Conservation (phyloP, 2,797 vertebrate species). For the Alauda arvensis region DNA sequence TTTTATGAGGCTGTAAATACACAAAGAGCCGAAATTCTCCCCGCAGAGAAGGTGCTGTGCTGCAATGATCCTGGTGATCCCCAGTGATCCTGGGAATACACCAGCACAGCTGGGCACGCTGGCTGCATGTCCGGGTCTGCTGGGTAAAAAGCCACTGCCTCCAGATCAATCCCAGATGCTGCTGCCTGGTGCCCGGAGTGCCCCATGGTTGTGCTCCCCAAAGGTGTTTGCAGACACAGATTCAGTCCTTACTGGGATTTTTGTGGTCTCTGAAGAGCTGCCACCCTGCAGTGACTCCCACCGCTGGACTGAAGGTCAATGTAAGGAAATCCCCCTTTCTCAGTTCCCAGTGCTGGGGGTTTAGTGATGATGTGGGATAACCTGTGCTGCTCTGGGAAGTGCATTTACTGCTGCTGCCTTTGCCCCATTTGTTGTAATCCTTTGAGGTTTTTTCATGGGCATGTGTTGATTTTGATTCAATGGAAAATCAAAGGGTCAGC, state of each 20-base stretch:
- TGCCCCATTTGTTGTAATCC: not conserved
- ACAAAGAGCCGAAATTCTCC: not conserved
- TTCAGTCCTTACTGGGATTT: not conserved
- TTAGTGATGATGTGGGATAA: not conserved
- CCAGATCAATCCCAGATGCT: rapidly evolving
- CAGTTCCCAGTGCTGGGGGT: not conserved
- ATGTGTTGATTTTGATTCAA: not conserved
- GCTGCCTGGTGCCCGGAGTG: not conserved
- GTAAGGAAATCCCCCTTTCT: not conserved
- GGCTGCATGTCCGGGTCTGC: rapidly evolving
- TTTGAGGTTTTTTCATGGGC: not conserved
- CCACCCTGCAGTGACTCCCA: not conserved
- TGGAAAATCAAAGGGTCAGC: not conserved
- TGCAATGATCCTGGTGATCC: not conserved
- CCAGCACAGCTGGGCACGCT: rapidly evolving
- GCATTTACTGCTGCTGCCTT: not conserved
- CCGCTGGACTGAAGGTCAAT: not conserved
- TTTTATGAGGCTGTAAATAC: not conserved
- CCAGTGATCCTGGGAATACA: rapidly evolving
- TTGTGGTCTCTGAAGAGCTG: not conserved
- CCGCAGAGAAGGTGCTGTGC: not conserved
- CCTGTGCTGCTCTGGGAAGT: not conserved
- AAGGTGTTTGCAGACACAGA: not conserved
- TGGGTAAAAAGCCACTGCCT: rapidly evolving
- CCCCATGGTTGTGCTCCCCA: not conserved